These are phyloP conservation scores for Rhodeus uyekii DNA, from an alignment of 2,797 vertebrate species.

Conservation along the genomic window DNA sequence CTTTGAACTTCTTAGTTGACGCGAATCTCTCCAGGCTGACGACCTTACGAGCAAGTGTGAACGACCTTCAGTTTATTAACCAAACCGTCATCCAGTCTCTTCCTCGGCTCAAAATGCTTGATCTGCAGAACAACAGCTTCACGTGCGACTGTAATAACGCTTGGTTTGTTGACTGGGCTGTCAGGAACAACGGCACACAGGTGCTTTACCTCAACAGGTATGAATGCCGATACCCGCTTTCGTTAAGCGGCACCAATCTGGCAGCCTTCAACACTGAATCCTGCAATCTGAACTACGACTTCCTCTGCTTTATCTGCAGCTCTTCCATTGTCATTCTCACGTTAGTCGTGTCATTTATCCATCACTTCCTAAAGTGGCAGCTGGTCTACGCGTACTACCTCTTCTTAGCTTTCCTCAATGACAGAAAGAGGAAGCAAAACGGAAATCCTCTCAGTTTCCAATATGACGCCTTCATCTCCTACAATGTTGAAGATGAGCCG, in stretches of 20 bases:
- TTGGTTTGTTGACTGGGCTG: slow-evolving; percentile 58
- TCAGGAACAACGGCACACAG: slow-evolving; percentile 54
- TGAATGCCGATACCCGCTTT: slow-evolving; percentile 20
- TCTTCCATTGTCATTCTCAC: background rate
- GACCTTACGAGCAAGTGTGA: background rate
- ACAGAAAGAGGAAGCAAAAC: slow-evolving; percentile 13
- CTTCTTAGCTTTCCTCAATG: slow-evolving; percentile 29
- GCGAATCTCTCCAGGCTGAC: slow-evolving; percentile 32
- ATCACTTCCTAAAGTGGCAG: slow-evolving; percentile 34
- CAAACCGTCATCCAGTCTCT: slow-evolving; percentile 27
- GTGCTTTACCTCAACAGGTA: slow-evolving; percentile 48
- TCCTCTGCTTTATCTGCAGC: slow-evolving; percentile 25
- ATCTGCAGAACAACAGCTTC: slow-evolving; percentile 58
- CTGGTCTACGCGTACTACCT: slow-evolving; percentile 34
- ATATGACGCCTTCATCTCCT: slow-evolving; percentile 50
- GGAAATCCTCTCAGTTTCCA: background rate
- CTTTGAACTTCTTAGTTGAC: slow-evolving; percentile 49
- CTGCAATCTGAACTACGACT: slow-evolving; percentile 22
- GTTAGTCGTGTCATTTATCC: slow-evolving; percentile 14
- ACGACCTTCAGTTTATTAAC: slow-evolving; percentile 28
- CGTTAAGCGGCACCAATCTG: background rate
- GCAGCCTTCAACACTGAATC: slow-evolving; percentile 11
- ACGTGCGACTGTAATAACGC: slow-evolving; percentile 61
- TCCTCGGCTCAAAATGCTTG: slow-evolving; percentile 36
- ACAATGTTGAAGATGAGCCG: slow-evolving; percentile 56